These are phyloP conservation scores for Malurus leucopterus DNA, from an alignment of 2,797 vertebrate species.

Conservation along the genomic window DNA sequence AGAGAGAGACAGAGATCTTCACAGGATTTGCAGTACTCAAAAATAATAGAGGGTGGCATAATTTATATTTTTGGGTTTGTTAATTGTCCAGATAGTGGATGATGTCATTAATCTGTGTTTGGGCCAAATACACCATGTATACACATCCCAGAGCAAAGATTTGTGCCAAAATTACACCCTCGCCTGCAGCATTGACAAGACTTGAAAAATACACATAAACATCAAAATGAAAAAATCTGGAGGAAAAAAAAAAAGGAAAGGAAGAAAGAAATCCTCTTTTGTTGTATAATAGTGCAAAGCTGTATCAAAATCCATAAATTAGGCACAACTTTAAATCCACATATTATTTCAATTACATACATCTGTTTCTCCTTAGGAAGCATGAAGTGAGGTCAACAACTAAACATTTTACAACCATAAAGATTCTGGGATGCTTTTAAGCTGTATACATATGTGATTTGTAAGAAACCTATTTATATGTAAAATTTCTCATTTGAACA, in stretches of 20 bases:
- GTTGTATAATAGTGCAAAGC: background rate
- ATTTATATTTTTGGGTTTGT: background rate
- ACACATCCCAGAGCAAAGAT: background rate
- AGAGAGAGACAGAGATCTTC: background rate
- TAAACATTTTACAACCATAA: constrained; percentile 10
- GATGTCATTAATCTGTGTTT: background rate
- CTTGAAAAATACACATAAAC: background rate
- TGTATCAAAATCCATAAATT: constrained; percentile 34
- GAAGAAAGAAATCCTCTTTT: background rate
- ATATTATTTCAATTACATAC: constrained; percentile 47
- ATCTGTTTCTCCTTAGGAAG: constrained; percentile 50
- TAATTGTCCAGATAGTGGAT: background rate
- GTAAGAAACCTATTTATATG: constrained; percentile 47
- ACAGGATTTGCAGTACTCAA: background rate
- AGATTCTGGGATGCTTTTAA: constrained; percentile 33
- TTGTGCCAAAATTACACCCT: background rate
- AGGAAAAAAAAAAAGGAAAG: background rate
- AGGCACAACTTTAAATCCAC: constrained; percentile 30
- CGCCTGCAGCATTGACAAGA: background rate
- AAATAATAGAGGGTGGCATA: rapidly evolving
- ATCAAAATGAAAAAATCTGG: background rate
- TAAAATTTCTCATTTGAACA: constrained; percentile 34
- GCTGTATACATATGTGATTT: constrained; percentile 37
- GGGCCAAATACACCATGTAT: background rate
- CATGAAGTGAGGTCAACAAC: constrained; percentile 32